phyloP scores from a whole-genome alignment of 2,113 vertebrate species.

The Octodon degus region DNA sequence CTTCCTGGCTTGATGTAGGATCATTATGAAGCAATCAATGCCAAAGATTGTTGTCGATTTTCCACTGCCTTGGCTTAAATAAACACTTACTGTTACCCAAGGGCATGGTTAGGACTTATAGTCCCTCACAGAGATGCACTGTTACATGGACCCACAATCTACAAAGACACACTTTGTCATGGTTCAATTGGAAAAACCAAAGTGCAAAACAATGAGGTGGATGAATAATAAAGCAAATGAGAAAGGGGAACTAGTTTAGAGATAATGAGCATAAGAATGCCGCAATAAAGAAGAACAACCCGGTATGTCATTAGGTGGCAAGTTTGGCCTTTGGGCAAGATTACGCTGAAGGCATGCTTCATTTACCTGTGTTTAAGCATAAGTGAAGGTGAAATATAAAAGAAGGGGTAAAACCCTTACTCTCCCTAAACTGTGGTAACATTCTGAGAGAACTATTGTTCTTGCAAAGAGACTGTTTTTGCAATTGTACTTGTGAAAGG shows the following conservation, averaged over 20 bases:
- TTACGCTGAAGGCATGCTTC: conserved; percentile 82
- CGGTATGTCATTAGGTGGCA: conserved; percentile 75
- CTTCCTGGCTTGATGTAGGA: conserved; percentile 9
- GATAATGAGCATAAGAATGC: conserved; percentile 80
- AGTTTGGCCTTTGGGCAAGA: conserved; percentile 83
- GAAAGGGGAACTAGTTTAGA: conserved; percentile 82
- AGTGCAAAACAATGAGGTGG: conserved; percentile 74
- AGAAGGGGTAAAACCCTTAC: conserved; percentile 42
- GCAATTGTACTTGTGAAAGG: conserved; percentile 27
- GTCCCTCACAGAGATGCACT: conserved; percentile 61
- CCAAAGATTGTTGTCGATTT: conserved; percentile 66
- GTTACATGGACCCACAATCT: conserved; percentile 34
- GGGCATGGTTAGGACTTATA: neutral
- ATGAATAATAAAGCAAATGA: conserved; percentile 76
- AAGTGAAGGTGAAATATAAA: conserved; percentile 70
- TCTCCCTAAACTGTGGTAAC: conserved; percentile 58
- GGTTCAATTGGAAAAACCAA: conserved; percentile 78
- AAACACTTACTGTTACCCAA: conserved; percentile 51
- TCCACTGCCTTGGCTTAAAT: conserved; percentile 64
- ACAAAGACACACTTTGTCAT: conserved; percentile 73
- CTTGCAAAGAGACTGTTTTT: conserved; percentile 64
- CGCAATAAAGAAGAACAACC: conserved; percentile 78
- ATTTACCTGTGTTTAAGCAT: conserved; percentile 79
- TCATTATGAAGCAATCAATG: conserved; percentile 38
- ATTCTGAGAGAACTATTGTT: conserved; percentile 75